A percentile compares a stretch with the other conserved stretches of the same genome.
Evolutionary conservation across 2,797 vertebrate genomes (phyloP).

Genomic region (Acropternis orthonyx): DNA sequence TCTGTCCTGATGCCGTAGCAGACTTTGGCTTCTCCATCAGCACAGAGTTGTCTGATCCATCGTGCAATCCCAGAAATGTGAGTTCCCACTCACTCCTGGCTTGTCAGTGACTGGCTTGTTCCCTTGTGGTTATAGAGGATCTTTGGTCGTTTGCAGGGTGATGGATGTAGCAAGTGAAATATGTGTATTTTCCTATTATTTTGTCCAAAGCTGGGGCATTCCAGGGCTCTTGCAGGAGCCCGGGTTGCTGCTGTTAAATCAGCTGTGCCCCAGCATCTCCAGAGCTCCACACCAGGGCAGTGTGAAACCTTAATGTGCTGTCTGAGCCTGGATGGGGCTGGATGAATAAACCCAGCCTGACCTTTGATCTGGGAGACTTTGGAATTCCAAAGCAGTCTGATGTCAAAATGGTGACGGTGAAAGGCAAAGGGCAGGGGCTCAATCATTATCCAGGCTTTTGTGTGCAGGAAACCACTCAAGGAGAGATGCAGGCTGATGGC

Average conservation of each 20-base stretch:
- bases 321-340: not conserved
- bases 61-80: not conserved
- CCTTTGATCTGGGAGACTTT: conserved; percentile 26
- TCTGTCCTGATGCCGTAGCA: not conserved
- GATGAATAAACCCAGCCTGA: not conserved
- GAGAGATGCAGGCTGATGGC: not conserved
- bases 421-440: conserved; percentile 10
- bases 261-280: not conserved
- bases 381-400: not conserved
- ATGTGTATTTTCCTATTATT: rapidly evolving
- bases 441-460: not conserved
- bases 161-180: not conserved
- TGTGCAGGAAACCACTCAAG: rapidly evolving
- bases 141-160: not conserved
- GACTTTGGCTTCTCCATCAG: not conserved
- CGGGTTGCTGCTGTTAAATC: not conserved
- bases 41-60: not conserved
- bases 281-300: too few species aligned
- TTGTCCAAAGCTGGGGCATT: not conserved
- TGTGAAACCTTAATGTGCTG: not conserved
- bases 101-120: not conserved
- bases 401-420: not conserved
- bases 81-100: not conserved
- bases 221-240: not conserved
- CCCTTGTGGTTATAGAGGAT: not conserved